Conservation (phyloP, 2,797 vertebrate genomes). For the Manis javanica region DNA sequence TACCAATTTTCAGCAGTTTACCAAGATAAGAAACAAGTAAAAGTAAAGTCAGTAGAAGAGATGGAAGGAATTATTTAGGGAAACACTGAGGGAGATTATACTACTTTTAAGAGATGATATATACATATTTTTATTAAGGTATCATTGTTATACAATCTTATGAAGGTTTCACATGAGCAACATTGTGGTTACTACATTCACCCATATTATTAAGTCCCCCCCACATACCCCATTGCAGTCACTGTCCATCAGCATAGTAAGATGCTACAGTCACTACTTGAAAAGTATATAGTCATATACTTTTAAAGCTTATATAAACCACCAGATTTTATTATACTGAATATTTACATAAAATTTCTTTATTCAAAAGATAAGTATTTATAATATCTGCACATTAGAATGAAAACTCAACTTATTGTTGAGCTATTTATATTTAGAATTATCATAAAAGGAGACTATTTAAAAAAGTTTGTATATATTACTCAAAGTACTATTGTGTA, state of each 20-base stretch:
- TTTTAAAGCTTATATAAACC: slow-evolving; percentile 29
- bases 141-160: too few relatives aligned
- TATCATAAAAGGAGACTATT: background rate
- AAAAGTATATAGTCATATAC: background rate
- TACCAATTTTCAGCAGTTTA: background rate
- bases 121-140: too few relatives aligned
- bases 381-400: background rate
- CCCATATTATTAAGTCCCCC: too few relatives aligned
- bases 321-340: background rate
- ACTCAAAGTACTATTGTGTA: background rate
- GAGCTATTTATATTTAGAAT: background rate
- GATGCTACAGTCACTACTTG: too few relatives aligned
- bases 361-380: background rate
- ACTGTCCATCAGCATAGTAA: too few relatives aligned
- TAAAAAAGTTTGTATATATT: background rate
- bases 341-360: slow-evolving; percentile 22
- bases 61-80: background rate
- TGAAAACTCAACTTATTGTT: background rate
- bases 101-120: background rate
- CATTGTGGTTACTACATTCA: too few relatives aligned
- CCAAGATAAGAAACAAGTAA: background rate
- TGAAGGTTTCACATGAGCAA: too few relatives aligned
- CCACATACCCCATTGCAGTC: too few relatives aligned
- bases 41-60: background rate
- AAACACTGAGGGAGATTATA: background rate